Evolutionary conservation across 64 coral and sea anemone genomes (phyloP).

Genomic region (Montipora cactus): DNA sequence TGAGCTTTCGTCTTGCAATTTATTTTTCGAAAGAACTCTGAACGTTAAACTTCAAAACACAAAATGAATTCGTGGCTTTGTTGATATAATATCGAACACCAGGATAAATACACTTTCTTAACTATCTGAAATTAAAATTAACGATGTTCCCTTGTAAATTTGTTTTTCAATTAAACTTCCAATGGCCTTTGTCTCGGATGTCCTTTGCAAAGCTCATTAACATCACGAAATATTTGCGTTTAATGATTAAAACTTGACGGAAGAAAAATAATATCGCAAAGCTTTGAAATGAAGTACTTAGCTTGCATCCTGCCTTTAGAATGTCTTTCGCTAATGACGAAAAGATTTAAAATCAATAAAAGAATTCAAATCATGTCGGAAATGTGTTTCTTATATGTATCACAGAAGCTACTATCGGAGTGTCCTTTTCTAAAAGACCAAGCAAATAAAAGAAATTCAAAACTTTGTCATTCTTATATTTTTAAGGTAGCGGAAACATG

Average conservation of each 20-base stretch:
- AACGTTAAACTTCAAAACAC: not conserved
- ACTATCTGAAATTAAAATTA: not conserved
- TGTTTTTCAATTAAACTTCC: constrained; percentile 11
- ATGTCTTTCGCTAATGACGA: not conserved
- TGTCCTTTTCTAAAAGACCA: no score
- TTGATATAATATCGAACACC: not conserved
- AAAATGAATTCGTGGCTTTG: not conserved
- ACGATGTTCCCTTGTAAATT: not conserved
- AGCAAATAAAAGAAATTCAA: no score
- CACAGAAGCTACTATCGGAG: not conserved
- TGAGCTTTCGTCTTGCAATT: not conserved
- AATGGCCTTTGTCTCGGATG: not conserved
- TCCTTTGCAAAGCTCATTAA: not conserved
- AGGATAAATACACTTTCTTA: not conserved
- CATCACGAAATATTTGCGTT: constrained; percentile 12
- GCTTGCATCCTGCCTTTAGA: not conserved
- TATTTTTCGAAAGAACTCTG: not conserved
- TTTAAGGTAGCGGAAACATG: no score
- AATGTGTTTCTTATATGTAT: not conserved
- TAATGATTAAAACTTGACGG: constrained; percentile 36
- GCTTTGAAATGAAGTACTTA: not conserved
- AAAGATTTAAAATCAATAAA: constrained; percentile 28
- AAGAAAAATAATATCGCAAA: not conserved
- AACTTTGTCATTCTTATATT: no score
- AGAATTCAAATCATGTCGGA: constrained; percentile 6